Conservation (phyloP, 23 tunicate genomes). For the Aplidium turbinatum region DNA sequence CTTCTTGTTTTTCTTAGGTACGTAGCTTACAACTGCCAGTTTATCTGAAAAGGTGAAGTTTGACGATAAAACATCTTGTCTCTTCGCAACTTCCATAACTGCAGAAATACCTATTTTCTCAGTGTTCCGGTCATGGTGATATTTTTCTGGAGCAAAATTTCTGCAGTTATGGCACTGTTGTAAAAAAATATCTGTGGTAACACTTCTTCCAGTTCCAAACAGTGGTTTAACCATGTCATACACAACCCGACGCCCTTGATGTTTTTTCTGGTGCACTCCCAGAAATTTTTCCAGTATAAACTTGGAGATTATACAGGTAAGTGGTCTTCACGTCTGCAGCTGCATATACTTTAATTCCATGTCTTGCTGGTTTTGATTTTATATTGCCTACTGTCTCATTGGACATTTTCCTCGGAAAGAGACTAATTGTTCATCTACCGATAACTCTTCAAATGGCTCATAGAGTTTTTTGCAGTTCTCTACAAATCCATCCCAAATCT, state of each 20-base stretch:
- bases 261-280: too few relatives aligned
- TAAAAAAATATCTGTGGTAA: constrained; percentile 13
- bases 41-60: constrained; percentile 10
- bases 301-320: too few relatives aligned
- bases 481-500: too few relatives aligned
- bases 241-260: too few relatives aligned
- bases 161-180: constrained; percentile 8
- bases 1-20: constrained; percentile 1
- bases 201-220: constrained; percentile 28
- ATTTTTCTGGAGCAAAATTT: not conserved
- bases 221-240: constrained; percentile 19
- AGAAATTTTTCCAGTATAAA: too few relatives aligned
- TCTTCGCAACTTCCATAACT: constrained; percentile 13
- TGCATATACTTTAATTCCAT: too few relatives aligned
- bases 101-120: constrained; percentile 6
- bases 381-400: too few relatives aligned
- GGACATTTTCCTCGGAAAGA: too few relatives aligned
- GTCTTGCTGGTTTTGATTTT: too few relatives aligned
- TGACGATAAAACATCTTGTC: constrained; percentile 7
- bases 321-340: constrained; percentile 15
- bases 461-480: too few relatives aligned
- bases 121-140: constrained; percentile 13
- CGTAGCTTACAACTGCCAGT: constrained; percentile 14
- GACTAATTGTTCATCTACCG: too few relatives aligned
- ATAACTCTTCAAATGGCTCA: too few relatives aligned